Conservation (phyloP, 2,797 vertebrate species). For the Eremophila alpestris region DNA sequence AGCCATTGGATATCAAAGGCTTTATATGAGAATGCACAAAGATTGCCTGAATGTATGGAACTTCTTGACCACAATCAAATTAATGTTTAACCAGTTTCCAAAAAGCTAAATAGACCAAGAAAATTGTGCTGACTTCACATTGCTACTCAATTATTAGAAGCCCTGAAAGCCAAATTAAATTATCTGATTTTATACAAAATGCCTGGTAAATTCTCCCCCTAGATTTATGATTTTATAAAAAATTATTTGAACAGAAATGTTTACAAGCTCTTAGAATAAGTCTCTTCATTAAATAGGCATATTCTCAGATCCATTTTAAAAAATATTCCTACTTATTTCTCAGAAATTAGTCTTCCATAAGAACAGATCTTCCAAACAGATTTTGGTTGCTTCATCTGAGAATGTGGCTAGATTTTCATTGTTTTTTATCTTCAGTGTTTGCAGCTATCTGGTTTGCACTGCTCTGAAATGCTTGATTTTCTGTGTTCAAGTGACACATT, state of each 20-base stretch:
- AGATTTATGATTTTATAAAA: not conserved
- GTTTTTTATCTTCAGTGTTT: not conserved
- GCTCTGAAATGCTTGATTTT: not conserved
- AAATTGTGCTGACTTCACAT: not conserved
- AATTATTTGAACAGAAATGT: not conserved
- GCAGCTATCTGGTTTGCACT: not conserved
- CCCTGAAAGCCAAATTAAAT: not conserved
- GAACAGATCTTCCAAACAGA: not conserved
- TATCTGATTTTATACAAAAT: not conserved
- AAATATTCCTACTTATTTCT: not conserved
- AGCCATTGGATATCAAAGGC: not conserved
- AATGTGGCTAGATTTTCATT: not conserved
- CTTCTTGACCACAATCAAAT: not conserved
- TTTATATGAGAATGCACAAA: not conserved
- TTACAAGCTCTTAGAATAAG: not conserved
- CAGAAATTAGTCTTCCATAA: not conserved
- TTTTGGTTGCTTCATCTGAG: not conserved
- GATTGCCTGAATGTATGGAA: not conserved
- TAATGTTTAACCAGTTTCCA: not conserved
- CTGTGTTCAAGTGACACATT: not conserved
- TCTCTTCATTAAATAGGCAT: not conserved
- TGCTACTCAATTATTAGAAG: not conserved
- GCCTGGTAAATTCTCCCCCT: not conserved
- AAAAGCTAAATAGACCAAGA: not conserved
- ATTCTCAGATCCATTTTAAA: not conserved